Conservation (phyloP, 2,888 invertebrate genomes). For the Sinotaia quadrata region DNA sequence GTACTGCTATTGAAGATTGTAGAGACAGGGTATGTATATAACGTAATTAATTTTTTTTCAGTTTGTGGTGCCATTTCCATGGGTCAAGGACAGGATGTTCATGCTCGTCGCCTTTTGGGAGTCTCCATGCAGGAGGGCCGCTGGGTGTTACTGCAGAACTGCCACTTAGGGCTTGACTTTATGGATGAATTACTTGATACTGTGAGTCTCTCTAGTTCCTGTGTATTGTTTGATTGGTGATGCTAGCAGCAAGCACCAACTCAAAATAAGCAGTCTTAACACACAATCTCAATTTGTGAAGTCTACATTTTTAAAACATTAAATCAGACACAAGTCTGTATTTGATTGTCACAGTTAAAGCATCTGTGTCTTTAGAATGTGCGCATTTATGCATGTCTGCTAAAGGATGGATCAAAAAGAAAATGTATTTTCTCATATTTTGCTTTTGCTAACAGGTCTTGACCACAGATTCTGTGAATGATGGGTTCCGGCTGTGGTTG, state of each 20-base stretch:
- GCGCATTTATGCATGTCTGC: no score
- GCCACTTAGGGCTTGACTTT: slow-evolving; percentile 94
- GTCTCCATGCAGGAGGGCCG: slow-evolving; percentile 86
- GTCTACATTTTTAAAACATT: no score
- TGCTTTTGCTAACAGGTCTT: slow-evolving; percentile 44
- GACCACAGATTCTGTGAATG: slow-evolving; percentile 82
- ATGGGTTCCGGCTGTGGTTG: slow-evolving; percentile 91
- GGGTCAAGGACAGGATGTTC: slow-evolving; percentile 96
- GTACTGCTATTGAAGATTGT: no score
- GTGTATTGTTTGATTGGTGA: background rate
- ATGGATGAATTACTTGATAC: slow-evolving; percentile 93
- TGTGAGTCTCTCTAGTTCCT: slow-evolving; percentile 75
- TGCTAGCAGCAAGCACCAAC: background rate
- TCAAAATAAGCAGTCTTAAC: background rate
- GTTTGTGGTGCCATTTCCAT: slow-evolving; percentile 87
- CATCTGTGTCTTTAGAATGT: no score
- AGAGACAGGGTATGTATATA: no score
- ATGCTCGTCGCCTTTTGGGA: slow-evolving; percentile 86
- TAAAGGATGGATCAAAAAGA: no score
- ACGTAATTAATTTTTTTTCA: no score
- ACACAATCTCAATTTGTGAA: no score
- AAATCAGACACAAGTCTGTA: no score
- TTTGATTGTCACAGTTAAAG: no score
- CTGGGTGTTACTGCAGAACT: slow-evolving; percentile 96
- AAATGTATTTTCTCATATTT: no score